Percentiles rank a stretch among this genome's conserved stretches.
Evolutionary conservation across 2,888 invertebrate species (phyloP).

Genomic region (Temnothorax ravouxi): DNA sequence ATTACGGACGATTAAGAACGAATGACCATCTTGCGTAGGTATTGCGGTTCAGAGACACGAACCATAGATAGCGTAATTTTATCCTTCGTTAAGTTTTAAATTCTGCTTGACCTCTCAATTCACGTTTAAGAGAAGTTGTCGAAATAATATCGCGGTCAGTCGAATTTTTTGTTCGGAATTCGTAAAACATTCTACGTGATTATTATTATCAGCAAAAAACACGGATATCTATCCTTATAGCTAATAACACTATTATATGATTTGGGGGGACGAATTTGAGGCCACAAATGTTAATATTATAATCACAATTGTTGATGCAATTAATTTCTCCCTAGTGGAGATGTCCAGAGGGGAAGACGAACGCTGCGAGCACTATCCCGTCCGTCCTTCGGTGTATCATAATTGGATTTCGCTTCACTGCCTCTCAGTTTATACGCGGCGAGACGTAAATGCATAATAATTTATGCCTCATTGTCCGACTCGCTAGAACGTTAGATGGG

Average conservation of each 20-base stretch:
- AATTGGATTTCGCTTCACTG: slow-evolving; percentile 40
- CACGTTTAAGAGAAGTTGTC: background rate
- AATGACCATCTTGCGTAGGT: background rate
- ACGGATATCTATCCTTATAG: background rate
- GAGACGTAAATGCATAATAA: slow-evolving; percentile 47
- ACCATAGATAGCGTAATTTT: background rate
- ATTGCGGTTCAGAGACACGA: background rate
- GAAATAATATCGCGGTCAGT: background rate
- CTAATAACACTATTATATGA: background rate
- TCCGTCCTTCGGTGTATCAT: slow-evolving; percentile 25
- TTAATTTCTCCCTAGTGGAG: background rate
- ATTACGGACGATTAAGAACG: background rate
- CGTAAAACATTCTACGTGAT: background rate
- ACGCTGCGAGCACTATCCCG: background rate
- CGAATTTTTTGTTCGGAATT: background rate
- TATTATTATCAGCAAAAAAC: background rate
- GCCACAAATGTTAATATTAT: background rate
- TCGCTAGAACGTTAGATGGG: slow-evolving; percentile 3
- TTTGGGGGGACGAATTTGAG: background rate
- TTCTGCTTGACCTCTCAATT: background rate
- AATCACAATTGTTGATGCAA: slow-evolving; percentile 23
- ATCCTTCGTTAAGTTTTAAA: background rate
- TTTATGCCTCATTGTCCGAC: slow-evolving; percentile 35
- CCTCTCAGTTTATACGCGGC: slow-evolving; percentile 11
- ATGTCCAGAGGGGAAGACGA: background rate